Evolutionary conservation across 1,140 invertebrate species (phyloP).

Genomic region (Piezodorus guildinii): DNA sequence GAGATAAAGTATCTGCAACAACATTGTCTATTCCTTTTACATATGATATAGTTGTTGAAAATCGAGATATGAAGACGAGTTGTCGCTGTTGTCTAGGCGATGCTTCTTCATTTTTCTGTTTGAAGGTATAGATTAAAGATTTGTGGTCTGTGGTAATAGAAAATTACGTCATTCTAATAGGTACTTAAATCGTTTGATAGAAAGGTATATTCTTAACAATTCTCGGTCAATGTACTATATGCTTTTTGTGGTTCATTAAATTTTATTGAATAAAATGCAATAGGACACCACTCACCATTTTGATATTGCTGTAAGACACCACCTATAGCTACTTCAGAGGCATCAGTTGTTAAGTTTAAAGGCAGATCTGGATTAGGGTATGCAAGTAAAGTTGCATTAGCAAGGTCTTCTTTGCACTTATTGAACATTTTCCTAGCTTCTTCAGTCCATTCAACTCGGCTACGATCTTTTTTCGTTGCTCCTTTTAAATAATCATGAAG

Average conservation of each 20-base stretch:
- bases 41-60: too few species aligned
- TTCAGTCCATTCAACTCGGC: constrained; percentile 20
- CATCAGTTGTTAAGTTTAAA: neutral
- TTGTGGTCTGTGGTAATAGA: too few species aligned
- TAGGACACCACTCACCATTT: neutral
- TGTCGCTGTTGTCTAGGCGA: too few species aligned
- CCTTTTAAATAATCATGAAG: constrained; percentile 23
- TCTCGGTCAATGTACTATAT: too few species aligned
- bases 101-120: too few species aligned
- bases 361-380: constrained; percentile 3
- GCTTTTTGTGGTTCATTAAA: neutral
- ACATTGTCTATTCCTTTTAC: too few species aligned
- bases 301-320: constrained; percentile 10
- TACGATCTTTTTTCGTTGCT: constrained; percentile 25
- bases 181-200: too few species aligned
- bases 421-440: constrained; percentile 18
- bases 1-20: too few species aligned
- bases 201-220: too few species aligned
- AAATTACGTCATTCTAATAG: too few species aligned
- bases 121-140: too few species aligned
- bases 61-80: too few species aligned
- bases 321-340: neutral
- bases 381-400: constrained; percentile 16
- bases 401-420: constrained; percentile 20
- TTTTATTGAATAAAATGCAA: constrained; percentile 11